Evolutionary conservation across 2,888 invertebrate genomes (phyloP).

Genomic region (Falcaria lacertinaria): DNA sequence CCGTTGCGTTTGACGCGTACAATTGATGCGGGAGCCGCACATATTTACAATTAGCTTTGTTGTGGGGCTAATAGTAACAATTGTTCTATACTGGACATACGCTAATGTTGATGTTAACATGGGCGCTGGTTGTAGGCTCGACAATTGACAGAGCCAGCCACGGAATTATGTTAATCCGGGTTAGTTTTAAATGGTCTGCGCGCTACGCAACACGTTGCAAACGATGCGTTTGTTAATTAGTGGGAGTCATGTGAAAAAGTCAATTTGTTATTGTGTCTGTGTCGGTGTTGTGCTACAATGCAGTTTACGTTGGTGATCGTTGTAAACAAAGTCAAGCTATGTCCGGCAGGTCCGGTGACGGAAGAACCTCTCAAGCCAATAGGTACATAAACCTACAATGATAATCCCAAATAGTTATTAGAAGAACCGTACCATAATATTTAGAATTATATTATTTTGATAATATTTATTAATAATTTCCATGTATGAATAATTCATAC

Average conservation of each 20-base stretch:
- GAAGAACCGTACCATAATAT: too few relatives aligned
- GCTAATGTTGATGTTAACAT: constrained; percentile 59
- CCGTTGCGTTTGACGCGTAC: constrained; percentile 63
- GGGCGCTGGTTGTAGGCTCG: constrained; percentile 48
- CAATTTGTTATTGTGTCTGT: constrained; percentile 41
- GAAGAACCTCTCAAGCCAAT: constrained; percentile 62
- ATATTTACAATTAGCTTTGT: constrained; percentile 73
- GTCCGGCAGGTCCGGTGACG: constrained; percentile 66
- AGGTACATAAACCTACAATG: too few relatives aligned
- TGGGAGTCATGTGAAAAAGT: constrained; percentile 56
- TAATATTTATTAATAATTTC: too few relatives aligned
- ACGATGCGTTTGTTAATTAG: constrained; percentile 63
- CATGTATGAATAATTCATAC: too few relatives aligned
- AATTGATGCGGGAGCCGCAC: constrained; percentile 74
- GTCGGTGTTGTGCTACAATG: constrained; percentile 56
- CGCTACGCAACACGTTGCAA: constrained; percentile 57
- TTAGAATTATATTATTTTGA: too few relatives aligned
- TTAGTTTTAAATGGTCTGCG: constrained; percentile 67
- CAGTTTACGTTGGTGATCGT: constrained; percentile 75
- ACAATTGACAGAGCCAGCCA: constrained; percentile 57
- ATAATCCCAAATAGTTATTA: too few relatives aligned
- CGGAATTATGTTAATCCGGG: constrained; percentile 69
- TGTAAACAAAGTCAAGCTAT: constrained; percentile 70
- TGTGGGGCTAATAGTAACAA: constrained; percentile 59
- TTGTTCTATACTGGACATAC: constrained; percentile 47